Base-by-base conservation (phyloP, 2,113 vertebrate genomes). In the Sminthopsis crassicaudata region DNA sequence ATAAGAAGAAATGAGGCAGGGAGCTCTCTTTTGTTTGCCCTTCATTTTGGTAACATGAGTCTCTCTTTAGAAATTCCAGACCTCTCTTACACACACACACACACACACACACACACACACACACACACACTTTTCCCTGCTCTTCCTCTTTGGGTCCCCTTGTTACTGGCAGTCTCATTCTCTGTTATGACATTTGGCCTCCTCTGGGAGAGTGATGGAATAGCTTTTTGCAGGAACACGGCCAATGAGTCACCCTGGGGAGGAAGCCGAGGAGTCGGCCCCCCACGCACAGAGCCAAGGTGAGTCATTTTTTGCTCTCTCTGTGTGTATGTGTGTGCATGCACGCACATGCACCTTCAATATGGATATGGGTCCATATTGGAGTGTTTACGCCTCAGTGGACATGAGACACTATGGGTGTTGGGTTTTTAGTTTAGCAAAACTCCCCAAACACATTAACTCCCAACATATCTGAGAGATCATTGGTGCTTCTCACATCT, bases 151-250 rank as follows among this genome's bases (percentile, higher is more conserved):
- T 48, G 14, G 92, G 92, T 93, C 92, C 55, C 54, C 95, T 94
- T 26, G 67, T 96, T 96, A 93, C 94, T 89, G 91, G 92, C 95
- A 98, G 93, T 93, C 95, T 96, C 93, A 95, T 91, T 93, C 55
- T 94, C 95, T 96, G 36, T 90, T 46, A 93, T 95, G 97, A 97
- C 96, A 96, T 97, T 97, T 97, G 96, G 94, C 91, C 97, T 97
- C 97, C 96, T 95, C 89, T 96, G 97, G 97, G 97, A 98, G 93
- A 97, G 95, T 89, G 95, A 95, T 92, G 96, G 95, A 97, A 96
- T 92, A 96, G 96, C 57, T 98, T 97, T 97, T 96, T 97, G 97
- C 88, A 98, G 96, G 98, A 97, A 95, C 94, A 96, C 93, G 76
- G 92, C 55, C 26, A 27, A 94, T 97, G 97, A 98, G 95, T 97